phyloP scores from a whole-genome alignment of 2,113 vertebrate species.

The Sylvietta virens region DNA sequence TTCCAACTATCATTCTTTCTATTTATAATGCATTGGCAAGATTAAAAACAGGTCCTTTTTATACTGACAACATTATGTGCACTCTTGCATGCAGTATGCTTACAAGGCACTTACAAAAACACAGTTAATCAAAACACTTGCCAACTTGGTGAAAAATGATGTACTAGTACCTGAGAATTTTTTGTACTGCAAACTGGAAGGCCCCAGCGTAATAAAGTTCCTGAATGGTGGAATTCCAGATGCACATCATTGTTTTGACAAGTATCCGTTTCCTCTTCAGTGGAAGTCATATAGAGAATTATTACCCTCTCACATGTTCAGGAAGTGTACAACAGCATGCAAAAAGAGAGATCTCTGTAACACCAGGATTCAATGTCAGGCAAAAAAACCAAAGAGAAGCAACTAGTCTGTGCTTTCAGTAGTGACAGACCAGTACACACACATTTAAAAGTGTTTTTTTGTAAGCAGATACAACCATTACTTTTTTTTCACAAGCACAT shows the following conservation, averaged over 20 bases:
- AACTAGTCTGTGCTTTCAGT: background rate
- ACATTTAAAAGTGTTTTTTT: background rate
- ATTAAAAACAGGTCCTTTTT: background rate
- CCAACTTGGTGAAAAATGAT: background rate
- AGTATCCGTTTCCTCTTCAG: conserved; percentile 25
- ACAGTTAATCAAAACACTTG: background rate
- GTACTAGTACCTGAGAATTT: background rate
- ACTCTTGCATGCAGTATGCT: background rate
- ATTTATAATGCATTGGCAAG: background rate
- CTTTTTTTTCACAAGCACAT: background rate
- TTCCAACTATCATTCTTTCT: background rate
- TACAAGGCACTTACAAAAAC: background rate
- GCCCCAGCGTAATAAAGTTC: background rate
- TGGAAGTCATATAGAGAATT: conserved; percentile 20
- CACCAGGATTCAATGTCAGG: background rate
- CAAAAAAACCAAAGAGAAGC: background rate
- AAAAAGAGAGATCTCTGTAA: background rate
- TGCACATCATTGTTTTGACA: background rate
- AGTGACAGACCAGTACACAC: background rate
- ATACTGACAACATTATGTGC: background rate
- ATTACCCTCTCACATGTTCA: background rate
- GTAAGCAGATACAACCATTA: background rate
- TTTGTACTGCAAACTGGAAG: background rate
- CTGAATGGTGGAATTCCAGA: background rate
- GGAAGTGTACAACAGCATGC: background rate